Evolutionary conservation across 2,113 vertebrate species (phyloP).

Genomic region (Microcebus ravelobensis): DNA sequence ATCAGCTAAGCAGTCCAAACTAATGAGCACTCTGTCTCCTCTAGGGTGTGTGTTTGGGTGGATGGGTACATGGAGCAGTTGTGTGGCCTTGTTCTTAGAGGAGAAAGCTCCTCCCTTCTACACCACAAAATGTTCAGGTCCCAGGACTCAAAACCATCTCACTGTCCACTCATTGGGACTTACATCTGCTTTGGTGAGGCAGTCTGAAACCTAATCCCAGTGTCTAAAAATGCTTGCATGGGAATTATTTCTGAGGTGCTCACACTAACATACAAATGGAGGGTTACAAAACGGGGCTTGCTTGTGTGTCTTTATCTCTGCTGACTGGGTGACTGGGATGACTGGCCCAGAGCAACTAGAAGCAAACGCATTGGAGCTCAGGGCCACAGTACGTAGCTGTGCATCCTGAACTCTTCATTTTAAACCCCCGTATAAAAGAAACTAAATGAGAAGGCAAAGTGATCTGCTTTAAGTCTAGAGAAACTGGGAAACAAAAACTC

Average conservation of each 20-base stretch:
- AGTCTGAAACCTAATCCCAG: background rate
- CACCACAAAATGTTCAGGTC: background rate
- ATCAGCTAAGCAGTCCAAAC: background rate
- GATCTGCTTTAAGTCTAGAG: background rate
- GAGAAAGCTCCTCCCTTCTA: background rate
- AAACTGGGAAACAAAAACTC: background rate
- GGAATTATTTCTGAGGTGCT: background rate
- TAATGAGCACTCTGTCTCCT: background rate
- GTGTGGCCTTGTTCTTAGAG: background rate
- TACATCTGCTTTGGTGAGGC: background rate
- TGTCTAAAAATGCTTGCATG: background rate
- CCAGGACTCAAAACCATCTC: background rate
- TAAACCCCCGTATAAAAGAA: background rate
- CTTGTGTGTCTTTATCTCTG: background rate
- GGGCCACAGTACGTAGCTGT: background rate
- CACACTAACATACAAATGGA: background rate
- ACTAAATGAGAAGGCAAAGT: background rate
- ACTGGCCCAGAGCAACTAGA: background rate
- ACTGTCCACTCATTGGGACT: background rate
- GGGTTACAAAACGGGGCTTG: background rate
- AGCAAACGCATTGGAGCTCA: background rate
- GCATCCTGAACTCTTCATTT: background rate
- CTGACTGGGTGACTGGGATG: background rate
- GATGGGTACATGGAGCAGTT: rapidly evolving
- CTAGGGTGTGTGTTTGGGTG: background rate